Percentiles rank a stretch among this genome's conserved stretches.
These are phyloP conservation scores for Prenolepis imparis DNA, from an alignment of 2,888 invertebrate genomes.

Conservation along the genomic window DNA sequence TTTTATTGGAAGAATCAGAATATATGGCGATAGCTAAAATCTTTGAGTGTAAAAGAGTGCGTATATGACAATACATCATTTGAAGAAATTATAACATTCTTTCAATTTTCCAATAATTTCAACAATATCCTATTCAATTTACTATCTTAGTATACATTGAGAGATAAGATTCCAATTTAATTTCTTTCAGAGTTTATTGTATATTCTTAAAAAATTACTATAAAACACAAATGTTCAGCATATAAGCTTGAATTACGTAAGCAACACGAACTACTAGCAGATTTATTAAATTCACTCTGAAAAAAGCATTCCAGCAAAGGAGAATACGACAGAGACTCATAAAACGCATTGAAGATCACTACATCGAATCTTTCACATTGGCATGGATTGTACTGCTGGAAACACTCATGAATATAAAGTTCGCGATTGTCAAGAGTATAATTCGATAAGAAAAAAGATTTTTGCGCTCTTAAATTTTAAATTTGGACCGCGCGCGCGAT, in stretches of 20 bases:
- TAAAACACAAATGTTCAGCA: constrained; percentile 12
- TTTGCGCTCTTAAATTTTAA: constrained; percentile 20
- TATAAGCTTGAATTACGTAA: constrained; percentile 9
- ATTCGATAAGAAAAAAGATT: constrained; percentile 3
- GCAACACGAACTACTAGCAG: neutral
- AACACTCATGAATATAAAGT: constrained; percentile 43
- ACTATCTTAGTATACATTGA: neutral
- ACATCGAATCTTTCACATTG: constrained; percentile 20
- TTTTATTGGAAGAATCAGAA: too few relatives aligned
- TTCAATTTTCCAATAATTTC: neutral
- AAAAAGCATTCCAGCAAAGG: neutral
- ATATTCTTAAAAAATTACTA: neutral
- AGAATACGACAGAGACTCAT: constrained; percentile 11
- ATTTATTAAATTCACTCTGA: constrained; percentile 27
- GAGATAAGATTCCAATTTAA: neutral
- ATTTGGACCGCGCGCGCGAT: neutral
- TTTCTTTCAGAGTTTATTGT: neutral
- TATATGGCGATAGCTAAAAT: too few relatives aligned
- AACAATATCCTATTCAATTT: neutral
- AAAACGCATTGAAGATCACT: constrained; percentile 21
- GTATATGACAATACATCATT: neutral
- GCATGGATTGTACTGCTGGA: constrained; percentile 11
- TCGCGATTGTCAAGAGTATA: constrained; percentile 29
- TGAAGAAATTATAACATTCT: neutral
- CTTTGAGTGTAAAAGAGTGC: too few relatives aligned